Evolutionary conservation across 1,140 invertebrate genomes (phyloP).

Genomic region (Drosophila guanche): DNA sequence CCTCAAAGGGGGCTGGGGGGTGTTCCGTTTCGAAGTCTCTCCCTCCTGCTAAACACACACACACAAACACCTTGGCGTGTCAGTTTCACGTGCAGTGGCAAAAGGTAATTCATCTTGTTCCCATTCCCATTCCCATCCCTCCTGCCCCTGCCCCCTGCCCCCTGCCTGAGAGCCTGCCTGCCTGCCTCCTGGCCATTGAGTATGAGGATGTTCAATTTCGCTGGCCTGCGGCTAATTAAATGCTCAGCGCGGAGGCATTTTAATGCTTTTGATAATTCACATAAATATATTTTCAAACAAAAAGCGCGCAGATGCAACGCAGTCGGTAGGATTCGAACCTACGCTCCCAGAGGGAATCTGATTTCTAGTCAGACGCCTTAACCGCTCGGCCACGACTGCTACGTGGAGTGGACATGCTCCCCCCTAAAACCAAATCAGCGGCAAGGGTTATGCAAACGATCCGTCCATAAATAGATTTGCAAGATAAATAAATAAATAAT

Average conservation of each 20-base stretch:
- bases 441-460: too few species aligned
- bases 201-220: conserved; percentile 18
- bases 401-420: too few species aligned
- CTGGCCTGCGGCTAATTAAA: conserved; percentile 53
- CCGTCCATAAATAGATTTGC: too few species aligned
- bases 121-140: conserved; percentile 10
- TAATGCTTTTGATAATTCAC: conserved; percentile 48
- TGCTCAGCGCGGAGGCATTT: conserved; percentile 48
- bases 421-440: too few species aligned
- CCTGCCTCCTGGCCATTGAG: background rate
- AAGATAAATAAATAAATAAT: too few species aligned
- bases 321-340: conserved; percentile 93
- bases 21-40: background rate
- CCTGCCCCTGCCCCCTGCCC: background rate
- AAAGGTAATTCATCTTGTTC: conserved; percentile 81
- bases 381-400: conserved; percentile 92
- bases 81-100: conserved; percentile 80
- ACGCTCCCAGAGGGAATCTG: conserved; percentile 93
- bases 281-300: conserved; percentile 1
- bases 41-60: background rate
- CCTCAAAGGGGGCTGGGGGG: too few species aligned
- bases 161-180: background rate
- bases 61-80: conserved; percentile 57
- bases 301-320: conserved; percentile 81
- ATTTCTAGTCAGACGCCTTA: conserved; percentile 94